phyloP scores from a whole-genome alignment of 2,113 vertebrate species.

The Progne subis region DNA sequence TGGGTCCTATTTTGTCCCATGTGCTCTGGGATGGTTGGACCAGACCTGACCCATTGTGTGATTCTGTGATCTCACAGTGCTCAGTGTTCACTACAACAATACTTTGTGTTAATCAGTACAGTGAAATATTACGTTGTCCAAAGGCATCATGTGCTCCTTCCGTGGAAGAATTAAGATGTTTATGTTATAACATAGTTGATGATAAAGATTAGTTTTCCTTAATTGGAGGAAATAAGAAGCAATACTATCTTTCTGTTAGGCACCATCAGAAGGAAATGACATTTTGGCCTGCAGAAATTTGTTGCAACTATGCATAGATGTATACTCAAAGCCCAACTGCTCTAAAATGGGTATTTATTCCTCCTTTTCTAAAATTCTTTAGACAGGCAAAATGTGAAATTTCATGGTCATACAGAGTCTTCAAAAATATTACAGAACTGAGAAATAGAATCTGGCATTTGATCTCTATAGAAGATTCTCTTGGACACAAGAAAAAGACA shows the following conservation, averaged over 20 bases:
- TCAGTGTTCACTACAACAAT: neutral
- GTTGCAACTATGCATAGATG: neutral
- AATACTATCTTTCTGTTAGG: neutral
- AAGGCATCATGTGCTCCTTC: neutral
- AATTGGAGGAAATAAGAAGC: neutral
- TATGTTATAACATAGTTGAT: neutral
- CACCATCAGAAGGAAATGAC: neutral
- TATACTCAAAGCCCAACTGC: neutral
- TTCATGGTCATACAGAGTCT: neutral
- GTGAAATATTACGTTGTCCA: neutral
- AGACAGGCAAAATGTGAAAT: neutral
- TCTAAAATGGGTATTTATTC: neutral
- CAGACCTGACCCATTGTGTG: neutral
- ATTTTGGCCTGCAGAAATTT: neutral
- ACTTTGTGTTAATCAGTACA: neutral
- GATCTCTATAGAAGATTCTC: neutral
- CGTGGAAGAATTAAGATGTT: neutral
- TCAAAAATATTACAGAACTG: neutral
- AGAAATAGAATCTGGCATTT: neutral
- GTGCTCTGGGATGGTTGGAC: too few relatives aligned
- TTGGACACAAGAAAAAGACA: neutral
- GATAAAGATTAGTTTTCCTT: neutral
- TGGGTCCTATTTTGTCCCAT: accelerated
- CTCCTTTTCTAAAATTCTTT: neutral
- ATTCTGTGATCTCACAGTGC: neutral